phyloP scores from a whole-genome alignment of 2,888 invertebrate genomes.

The Ptilodon capucinus region DNA sequence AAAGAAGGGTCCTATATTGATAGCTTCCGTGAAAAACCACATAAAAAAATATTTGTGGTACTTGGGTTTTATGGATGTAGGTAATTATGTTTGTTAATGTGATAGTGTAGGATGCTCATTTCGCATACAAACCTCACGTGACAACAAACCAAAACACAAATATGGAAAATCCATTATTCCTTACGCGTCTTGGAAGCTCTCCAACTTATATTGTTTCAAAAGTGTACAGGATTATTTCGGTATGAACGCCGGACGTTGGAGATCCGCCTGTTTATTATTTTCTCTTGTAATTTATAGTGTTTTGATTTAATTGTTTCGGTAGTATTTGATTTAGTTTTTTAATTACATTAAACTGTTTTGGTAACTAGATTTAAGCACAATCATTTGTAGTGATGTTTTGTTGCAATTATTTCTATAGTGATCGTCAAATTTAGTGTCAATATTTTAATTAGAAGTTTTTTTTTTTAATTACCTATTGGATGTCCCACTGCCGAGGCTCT shows the following conservation, averaged over 20 bases:
- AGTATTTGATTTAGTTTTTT: background rate
- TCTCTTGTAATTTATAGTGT: background rate
- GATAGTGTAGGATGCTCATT: background rate
- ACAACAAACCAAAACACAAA: slow-evolving; percentile 1
- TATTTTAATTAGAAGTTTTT: too few species aligned
- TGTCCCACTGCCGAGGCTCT: too few species aligned
- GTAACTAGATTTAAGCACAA: background rate
- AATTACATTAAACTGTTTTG: background rate
- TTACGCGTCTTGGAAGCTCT: background rate
- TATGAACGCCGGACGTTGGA: background rate
- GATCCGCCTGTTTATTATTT: background rate
- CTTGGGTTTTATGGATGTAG: too few species aligned
- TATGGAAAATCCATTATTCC: slow-evolving; percentile 1
- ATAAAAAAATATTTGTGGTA: too few species aligned
- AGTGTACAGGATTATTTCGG: slow-evolving; percentile 2
- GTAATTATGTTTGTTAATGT: too few species aligned
- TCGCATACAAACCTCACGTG: background rate
- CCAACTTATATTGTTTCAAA: slow-evolving; percentile 3
- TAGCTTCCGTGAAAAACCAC: too few species aligned
- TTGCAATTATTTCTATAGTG: too few species aligned
- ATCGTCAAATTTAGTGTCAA: too few species aligned
- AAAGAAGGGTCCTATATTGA: too few species aligned
- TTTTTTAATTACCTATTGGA: too few species aligned
- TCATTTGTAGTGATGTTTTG: too few species aligned
- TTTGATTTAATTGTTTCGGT: background rate